phyloP scores from a whole-genome alignment of 1,140 invertebrate species.

The Papilio polytes region DNA sequence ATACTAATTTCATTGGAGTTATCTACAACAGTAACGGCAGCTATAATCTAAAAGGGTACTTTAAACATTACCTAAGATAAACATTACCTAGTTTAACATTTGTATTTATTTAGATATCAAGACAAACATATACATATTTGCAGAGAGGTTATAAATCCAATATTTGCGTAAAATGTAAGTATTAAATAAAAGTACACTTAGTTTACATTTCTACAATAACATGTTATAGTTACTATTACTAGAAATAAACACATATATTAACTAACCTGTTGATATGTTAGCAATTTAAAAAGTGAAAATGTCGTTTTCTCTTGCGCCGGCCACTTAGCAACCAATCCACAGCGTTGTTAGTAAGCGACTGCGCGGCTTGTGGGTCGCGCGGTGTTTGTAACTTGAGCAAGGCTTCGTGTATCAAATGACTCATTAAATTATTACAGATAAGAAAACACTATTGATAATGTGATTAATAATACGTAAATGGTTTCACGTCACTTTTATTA shows the following conservation, averaged over 20 bases:
- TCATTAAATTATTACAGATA: neutral
- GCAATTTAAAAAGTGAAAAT: conserved; percentile 14
- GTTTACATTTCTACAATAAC: neutral
- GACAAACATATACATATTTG: neutral
- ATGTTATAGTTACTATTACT: neutral
- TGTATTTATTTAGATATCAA: neutral
- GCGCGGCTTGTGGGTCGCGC: neutral
- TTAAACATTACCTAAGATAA: neutral
- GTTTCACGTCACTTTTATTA: neutral
- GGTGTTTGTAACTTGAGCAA: conserved; percentile 14
- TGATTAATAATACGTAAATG: neutral
- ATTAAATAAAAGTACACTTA: neutral
- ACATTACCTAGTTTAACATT: neutral
- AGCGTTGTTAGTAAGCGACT: conserved; percentile 31
- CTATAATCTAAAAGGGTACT: neutral
- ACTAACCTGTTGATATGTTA: conserved; percentile 21
- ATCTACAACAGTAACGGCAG: neutral
- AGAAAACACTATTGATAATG: neutral
- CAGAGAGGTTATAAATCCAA: conserved; percentile 30
- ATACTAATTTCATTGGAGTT: neutral
- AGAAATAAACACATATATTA: neutral
- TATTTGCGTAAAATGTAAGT: neutral
- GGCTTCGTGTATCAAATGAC: conserved; percentile 20
- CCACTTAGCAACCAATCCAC: conserved; percentile 25
- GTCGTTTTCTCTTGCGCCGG: neutral